Base-by-base conservation (phyloP, 2,888 invertebrate species). In the Pediacus dermestoides region DNA sequence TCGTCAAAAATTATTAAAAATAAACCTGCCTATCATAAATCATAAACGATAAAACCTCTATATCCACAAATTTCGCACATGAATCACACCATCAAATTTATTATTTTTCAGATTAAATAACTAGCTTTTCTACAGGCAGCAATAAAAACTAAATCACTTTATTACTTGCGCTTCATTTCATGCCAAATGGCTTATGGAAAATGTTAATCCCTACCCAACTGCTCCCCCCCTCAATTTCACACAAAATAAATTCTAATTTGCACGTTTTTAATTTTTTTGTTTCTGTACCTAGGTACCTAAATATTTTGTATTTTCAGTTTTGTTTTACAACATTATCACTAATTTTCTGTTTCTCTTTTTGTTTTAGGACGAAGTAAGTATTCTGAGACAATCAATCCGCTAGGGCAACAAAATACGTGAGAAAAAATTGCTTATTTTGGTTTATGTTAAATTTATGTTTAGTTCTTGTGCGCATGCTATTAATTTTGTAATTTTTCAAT, bases 311-410 rank as follows among this genome's bases (percentile, higher is more conserved):
- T 36, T 42, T 38, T 15, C 39, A 44, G 30, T 30, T 36, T 48
- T 46, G 26, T 40, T 16, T 39, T 15, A 18, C 22, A 16, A 18
- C n/a, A 7, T 7, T 18, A 42, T 51, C 54, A 62, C 65, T 68
- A 65, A 67, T 67, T 60, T 54, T 50, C 37, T 65, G 44, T 63
- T 66, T 62, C 63, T n/a, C n/a, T 60, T 66, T 67, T 67, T 69
- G 68, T 69, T 70, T 63, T 64, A 70, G 70, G 70, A 67, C 66
- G 70, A 70, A 70, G 70, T 70, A 70, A 70, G 70, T 70, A 62
- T 41, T 41, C 46, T 50, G 45, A 42, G 42, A 45, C 30, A 10
- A 26, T 6, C 27, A 7, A n/a, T 4, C 27, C 27, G n/a, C 10
- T 8, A 26, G 10, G 10, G 6, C 10, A 9, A 26, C 27, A 6